phyloP scores from a whole-genome alignment of 2,113 vertebrate genomes.

The Pomatostomus ruficeps region DNA sequence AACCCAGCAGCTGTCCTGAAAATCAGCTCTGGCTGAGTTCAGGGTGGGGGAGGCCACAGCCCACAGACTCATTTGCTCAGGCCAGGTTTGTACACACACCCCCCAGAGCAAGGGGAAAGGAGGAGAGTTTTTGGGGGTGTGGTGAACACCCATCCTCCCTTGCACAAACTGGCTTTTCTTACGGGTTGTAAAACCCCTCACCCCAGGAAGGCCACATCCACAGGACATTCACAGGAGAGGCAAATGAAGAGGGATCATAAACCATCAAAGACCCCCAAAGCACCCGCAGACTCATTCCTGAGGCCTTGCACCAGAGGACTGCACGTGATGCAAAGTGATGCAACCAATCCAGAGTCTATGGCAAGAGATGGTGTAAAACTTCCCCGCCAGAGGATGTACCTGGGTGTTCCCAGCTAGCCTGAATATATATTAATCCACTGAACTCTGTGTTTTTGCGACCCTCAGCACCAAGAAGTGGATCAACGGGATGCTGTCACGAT shows the following conservation, averaged over 20 bases:
- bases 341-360: background rate
- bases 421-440: background rate
- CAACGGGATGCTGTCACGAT: fast-evolving
- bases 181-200: no score
- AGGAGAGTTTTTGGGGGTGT: background rate
- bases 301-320: background rate
- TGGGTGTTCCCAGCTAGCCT: background rate
- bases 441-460: background rate
- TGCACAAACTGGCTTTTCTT: background rate
- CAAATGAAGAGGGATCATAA: background rate
- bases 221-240: fast-evolving
- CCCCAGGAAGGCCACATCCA: background rate
- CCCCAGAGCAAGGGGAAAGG: background rate
- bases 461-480: background rate
- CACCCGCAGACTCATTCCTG: background rate
- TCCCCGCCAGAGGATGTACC: background rate
- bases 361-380: background rate
- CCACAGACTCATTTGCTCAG: background rate
- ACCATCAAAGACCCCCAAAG: background rate
- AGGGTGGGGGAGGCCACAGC: background rate
- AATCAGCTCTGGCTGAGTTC: background rate
- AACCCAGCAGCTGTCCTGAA: background rate
- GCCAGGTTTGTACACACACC: background rate
- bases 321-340: fast-evolving
- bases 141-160: background rate